A percentile compares a stretch with the other conserved stretches of the same genome.
These are phyloP conservation scores for Rhinichthys osculus DNA, from an alignment of 2,797 vertebrate genomes.

Conservation along the genomic window DNA sequence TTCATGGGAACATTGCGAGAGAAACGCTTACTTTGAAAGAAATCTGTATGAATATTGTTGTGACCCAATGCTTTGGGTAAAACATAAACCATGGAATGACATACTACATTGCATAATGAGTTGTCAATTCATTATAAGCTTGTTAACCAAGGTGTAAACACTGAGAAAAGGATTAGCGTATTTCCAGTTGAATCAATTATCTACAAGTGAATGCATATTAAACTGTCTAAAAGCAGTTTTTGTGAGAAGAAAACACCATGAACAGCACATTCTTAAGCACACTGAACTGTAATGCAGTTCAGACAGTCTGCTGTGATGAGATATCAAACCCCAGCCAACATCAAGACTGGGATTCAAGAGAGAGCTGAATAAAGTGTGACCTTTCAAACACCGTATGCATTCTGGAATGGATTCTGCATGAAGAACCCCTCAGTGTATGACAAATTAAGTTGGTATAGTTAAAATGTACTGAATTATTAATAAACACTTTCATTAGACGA, in stretches of 20 bases:
- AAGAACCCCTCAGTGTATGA: neutral
- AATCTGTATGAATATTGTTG: slow-evolving; percentile 1
- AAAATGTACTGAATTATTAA: slow-evolving; percentile 35
- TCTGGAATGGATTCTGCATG: slow-evolving; percentile 7
- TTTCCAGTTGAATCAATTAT: slow-evolving; percentile 61
- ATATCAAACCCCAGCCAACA: slow-evolving; percentile 51
- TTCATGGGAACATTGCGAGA: neutral
- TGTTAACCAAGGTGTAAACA: slow-evolving; percentile 52
- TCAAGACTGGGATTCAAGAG: slow-evolving; percentile 18
- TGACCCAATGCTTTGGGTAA: slow-evolving; percentile 10
- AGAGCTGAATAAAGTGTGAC: slow-evolving; percentile 34
- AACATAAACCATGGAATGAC: slow-evolving; percentile 47
- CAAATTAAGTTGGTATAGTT: slow-evolving; percentile 21
- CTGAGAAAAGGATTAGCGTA: slow-evolving; percentile 56
- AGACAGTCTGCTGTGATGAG: slow-evolving; percentile 55
- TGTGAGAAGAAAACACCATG: slow-evolving; percentile 44
- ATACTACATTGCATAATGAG: slow-evolving; percentile 57
- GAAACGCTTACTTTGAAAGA: neutral
- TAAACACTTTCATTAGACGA: neutral
- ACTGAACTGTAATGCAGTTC: slow-evolving; percentile 44
- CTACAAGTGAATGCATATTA: slow-evolving; percentile 51
- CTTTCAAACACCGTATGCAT: slow-evolving; percentile 33
- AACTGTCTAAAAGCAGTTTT: slow-evolving; percentile 50
- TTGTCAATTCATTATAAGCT: slow-evolving; percentile 50
- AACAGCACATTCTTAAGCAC: slow-evolving; percentile 53